These are phyloP conservation scores for Sorex araneus DNA, from an alignment of 2,113 vertebrate species.

Conservation along the genomic window DNA sequence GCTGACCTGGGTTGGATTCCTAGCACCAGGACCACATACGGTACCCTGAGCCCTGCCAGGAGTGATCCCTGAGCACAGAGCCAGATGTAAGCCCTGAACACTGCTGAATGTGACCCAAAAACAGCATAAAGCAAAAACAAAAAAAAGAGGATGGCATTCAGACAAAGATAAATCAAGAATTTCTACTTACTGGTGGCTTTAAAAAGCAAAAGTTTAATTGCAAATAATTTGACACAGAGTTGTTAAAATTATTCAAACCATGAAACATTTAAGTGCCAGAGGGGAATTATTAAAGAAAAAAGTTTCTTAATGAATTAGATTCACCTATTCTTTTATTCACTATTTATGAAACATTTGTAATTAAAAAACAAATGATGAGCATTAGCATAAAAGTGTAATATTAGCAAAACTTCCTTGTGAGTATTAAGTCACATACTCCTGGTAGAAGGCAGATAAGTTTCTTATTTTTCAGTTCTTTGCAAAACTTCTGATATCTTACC, in stretches of 20 bases:
- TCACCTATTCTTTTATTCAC: neutral
- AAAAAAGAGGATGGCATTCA: too few species aligned
- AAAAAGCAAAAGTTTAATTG: conserved; percentile 19
- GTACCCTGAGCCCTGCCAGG: too few species aligned
- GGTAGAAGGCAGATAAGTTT: neutral
- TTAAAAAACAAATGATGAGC: neutral
- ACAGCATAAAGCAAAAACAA: too few species aligned
- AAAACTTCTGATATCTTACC: conserved; percentile 6
- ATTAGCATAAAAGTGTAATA: conserved; percentile 24
- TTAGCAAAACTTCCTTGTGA: conserved; percentile 45
- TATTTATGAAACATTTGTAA: conserved; percentile 38
- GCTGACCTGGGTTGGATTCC: too few species aligned
- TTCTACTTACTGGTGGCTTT: neutral
- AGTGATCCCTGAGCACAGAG: too few species aligned
- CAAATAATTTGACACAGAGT: neutral
- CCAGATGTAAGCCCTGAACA: too few species aligned
- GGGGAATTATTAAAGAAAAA: neutral
- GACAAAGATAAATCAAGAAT: too few species aligned
- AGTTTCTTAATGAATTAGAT: conserved; percentile 14
- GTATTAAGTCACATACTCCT: conserved; percentile 22
- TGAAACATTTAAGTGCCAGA: conserved; percentile 42
- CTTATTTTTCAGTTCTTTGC: neutral
- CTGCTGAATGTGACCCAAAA: too few species aligned
- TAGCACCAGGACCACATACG: too few species aligned
- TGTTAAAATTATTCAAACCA: conserved; percentile 34